phyloP scores from a whole-genome alignment of 2,888 invertebrate genomes.

The Himalopsyche tibetana region DNA sequence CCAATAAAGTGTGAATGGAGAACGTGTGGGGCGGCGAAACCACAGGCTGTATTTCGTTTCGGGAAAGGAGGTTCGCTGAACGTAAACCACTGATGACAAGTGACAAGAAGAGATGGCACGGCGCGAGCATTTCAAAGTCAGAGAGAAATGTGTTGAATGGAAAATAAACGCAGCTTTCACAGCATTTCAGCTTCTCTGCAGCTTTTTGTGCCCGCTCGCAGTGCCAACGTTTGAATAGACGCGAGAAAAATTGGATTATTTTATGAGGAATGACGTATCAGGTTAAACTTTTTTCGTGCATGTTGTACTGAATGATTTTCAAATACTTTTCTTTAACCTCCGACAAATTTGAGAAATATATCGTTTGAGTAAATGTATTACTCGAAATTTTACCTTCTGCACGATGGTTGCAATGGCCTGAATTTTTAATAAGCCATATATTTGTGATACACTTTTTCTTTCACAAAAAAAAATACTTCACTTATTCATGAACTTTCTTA shows the following conservation, averaged over 20 bases:
- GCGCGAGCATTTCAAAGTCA: constrained; percentile 37
- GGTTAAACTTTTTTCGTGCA: not conserved
- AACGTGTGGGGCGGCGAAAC: constrained; percentile 28
- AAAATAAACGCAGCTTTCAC: constrained; percentile 41
- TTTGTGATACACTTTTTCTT: too few species aligned
- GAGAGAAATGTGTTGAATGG: constrained; percentile 24
- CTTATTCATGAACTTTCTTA: too few species aligned
- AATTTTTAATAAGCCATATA: too few species aligned
- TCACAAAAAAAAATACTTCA: too few species aligned
- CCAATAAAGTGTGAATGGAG: not conserved
- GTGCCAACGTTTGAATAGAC: constrained; percentile 1
- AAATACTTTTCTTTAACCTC: too few species aligned
- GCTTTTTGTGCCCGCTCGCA: constrained; percentile 14
- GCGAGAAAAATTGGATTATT: constrained; percentile 6
- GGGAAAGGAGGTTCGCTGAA: constrained; percentile 26
- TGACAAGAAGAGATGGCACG: constrained; percentile 27
- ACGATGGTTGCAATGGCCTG: too few species aligned
- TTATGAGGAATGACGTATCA: constrained; percentile 4
- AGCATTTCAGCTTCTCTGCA: constrained; percentile 40
- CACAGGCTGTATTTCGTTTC: constrained; percentile 40
- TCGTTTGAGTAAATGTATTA: too few species aligned
- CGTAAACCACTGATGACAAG: constrained; percentile 43
- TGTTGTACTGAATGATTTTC: not conserved
- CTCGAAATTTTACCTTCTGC: too few species aligned
- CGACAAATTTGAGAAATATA: too few species aligned